These are phyloP conservation scores for Papilio helenus DNA, from an alignment of 1,140 invertebrate genomes.

Conservation along the genomic window DNA sequence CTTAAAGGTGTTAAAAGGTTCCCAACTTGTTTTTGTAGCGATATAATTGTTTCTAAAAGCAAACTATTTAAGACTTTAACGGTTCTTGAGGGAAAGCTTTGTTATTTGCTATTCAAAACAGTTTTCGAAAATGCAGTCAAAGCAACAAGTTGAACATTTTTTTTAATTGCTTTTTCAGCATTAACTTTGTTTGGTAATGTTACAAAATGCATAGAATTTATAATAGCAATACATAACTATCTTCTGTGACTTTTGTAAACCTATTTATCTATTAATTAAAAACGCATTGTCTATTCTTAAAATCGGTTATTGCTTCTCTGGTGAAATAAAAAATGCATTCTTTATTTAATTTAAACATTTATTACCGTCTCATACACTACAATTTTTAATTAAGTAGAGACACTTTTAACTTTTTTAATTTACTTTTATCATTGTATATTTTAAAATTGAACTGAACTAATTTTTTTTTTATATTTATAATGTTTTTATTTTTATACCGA, in stretches of 20 bases:
- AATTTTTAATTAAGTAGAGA: no score
- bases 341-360: no score
- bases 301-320: no score
- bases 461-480: no score
- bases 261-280: neutral
- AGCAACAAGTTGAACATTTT: neutral
- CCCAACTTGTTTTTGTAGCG: neutral
- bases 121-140: neutral
- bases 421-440: neutral
- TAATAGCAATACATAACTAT: neutral
- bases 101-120: neutral
- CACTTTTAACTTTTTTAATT: no score
- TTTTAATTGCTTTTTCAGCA: no score
- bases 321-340: no score
- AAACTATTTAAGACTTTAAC: conserved; percentile 2
- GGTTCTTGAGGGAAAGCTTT: neutral
- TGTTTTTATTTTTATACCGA: no score
- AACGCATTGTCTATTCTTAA: no score
- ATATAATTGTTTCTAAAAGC: conserved; percentile 5
- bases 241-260: neutral
- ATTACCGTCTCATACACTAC: no score
- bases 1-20: neutral
- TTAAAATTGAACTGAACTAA: neutral
- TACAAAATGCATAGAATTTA: neutral
- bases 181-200: no score